Conservation (phyloP, 2,797 vertebrate species). For the Orestias chungarensis region DNA sequence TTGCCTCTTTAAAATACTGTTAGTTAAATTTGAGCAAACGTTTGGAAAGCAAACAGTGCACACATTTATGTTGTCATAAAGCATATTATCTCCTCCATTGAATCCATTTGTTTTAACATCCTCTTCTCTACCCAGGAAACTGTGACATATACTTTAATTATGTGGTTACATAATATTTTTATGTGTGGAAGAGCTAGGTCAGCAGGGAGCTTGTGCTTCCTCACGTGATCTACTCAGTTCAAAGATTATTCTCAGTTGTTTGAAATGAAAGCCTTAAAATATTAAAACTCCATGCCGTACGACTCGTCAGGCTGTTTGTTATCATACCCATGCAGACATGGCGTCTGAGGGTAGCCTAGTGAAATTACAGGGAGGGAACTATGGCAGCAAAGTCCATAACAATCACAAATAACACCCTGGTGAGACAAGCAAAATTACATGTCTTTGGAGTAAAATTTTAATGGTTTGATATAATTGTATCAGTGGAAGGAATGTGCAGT, state of each 20-base stretch:
- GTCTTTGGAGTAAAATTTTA: slow-evolving; percentile 62
- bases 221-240: slow-evolving; percentile 29
- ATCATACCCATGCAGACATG: slow-evolving; percentile 66
- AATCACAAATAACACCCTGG: slow-evolving; percentile 78
- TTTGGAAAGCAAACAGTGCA: slow-evolving; percentile 21
- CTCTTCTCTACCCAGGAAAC: slow-evolving; percentile 8
- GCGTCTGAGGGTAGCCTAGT: slow-evolving; percentile 73
- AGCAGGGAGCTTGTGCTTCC: slow-evolving; percentile 32
- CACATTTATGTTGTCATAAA: slow-evolving; percentile 36
- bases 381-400: slow-evolving; percentile 74
- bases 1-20: slow-evolving; percentile 4
- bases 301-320: slow-evolving; percentile 70
- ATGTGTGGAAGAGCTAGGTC: slow-evolving; percentile 32
- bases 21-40: slow-evolving; percentile 7
- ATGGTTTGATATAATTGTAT: slow-evolving; percentile 57
- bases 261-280: slow-evolving; percentile 44
- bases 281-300: slow-evolving; percentile 42
- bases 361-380: slow-evolving; percentile 78
- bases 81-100: slow-evolving; percentile 34
- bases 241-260: slow-evolving; percentile 50
- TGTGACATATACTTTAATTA: slow-evolving; percentile 43
- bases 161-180: slow-evolving; percentile 43
- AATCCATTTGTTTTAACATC: slow-evolving; percentile 48
- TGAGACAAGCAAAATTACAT: slow-evolving; percentile 77
- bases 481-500: slow-evolving; percentile 51